These are phyloP conservation scores for Ophion costatus DNA, from an alignment of 2,888 invertebrate genomes.

Conservation along the genomic window DNA sequence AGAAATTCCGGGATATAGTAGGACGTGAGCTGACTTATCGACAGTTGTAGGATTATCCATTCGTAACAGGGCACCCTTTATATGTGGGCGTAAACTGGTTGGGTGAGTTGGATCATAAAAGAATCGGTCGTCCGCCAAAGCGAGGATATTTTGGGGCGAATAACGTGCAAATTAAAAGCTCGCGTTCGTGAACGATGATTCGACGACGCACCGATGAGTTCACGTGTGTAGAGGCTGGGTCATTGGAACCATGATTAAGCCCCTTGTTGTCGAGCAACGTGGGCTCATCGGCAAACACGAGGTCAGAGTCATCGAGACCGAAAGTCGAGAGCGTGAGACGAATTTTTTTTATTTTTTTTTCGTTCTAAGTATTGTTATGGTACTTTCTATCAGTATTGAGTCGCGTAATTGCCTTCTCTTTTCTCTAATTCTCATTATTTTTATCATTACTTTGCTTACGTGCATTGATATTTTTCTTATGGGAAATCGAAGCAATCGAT, in stretches of 20 bases:
- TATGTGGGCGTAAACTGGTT: background rate
- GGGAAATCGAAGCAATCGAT: too few relatives aligned
- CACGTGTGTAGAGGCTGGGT: constrained; percentile 16
- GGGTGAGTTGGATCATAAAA: background rate
- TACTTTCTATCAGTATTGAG: background rate
- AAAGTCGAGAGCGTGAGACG: background rate
- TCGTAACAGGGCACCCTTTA: background rate
- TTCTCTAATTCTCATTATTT: background rate
- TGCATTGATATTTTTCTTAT: background rate
- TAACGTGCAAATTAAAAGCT: constrained; percentile 28
- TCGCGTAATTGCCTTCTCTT: background rate
- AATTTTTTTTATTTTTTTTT: background rate
- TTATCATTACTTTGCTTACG: background rate
- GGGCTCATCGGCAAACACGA: constrained; percentile 8
- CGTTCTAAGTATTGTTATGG: background rate
- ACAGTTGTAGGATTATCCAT: too few relatives aligned
- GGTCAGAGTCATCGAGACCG: constrained; percentile 51
- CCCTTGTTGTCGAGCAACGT: constrained; percentile 2
- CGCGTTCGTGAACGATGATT: constrained; percentile 34
- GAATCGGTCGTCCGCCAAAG: constrained; percentile 3
- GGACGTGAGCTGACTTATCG: too few relatives aligned
- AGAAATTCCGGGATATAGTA: too few relatives aligned
- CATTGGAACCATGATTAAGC: constrained; percentile 36
- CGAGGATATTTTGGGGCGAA: constrained; percentile 25
- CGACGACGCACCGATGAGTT: constrained; percentile 17